Percentiles rank a stretch among this genome's conserved stretches.
Conservation (phyloP, 2,888 invertebrate genomes). For the Hemaris fuciformis region DNA sequence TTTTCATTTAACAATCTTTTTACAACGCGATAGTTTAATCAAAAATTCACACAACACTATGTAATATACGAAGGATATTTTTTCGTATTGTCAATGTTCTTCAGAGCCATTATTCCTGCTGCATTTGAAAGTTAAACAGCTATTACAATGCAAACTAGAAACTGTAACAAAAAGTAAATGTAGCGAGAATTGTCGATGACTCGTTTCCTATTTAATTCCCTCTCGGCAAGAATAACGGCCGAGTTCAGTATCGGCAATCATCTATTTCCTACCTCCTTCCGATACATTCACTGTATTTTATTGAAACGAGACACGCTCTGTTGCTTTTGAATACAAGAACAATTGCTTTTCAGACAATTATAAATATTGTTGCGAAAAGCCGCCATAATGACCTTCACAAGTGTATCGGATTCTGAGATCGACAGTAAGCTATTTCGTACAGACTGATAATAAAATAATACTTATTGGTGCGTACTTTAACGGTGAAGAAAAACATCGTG, state of each 20-base stretch:
- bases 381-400: neutral
- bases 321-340: conserved; percentile 34
- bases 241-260: conserved; percentile 34
- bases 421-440: no score
- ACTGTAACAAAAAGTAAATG: conserved; percentile 2
- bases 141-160: conserved; percentile 10
- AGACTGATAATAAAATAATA: no score
- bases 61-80: no score
- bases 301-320: conserved; percentile 30
- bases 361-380: neutral
- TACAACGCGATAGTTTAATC: no score
- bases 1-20: no score
- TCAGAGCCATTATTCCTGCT: neutral
- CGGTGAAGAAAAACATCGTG: no score
- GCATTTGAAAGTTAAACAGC: neutral
- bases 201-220: conserved; percentile 43
- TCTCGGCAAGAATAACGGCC: conserved; percentile 27
- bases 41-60: no score
- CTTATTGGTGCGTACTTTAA: no score
- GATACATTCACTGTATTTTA: conserved; percentile 36
- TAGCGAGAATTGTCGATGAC: conserved; percentile 13
- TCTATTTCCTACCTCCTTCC: conserved; percentile 37
- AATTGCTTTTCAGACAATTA: neutral
- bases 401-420: no score
- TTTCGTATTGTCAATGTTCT: no score